Base-by-base conservation (phyloP, 2,113 vertebrate species). In the Dasyprocta punctata region DNA sequence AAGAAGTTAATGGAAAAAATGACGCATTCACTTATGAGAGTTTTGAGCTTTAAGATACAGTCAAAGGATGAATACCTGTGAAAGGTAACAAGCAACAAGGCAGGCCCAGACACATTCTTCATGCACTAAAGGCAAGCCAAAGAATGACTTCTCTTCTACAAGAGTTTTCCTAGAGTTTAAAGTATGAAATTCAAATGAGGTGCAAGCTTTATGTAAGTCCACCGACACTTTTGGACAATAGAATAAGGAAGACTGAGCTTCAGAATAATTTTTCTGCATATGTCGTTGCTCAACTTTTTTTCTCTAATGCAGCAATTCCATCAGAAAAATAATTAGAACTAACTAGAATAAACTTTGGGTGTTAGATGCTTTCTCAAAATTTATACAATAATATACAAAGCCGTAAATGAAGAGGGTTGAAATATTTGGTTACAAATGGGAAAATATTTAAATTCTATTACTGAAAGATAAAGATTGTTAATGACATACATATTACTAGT, bases 1-100 rank as follows among this genome's bases (percentile, higher is more conserved):
- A 73, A 80, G 19, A 58, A 92, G 33, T n/a, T 91, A 89, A 86
- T 65, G 38, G 28, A 26, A 41, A 96, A 96, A 93, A 77, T 7
- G 33, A 54, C 38, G 14, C 20, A 5, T 22, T 77, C 82, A 49
- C 30, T 89, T 73, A n/a, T 3, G 0, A 88, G 69, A 77, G 17
- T 52, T 73, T 52, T 58, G 86, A 60, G 83, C 60, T 61, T 84
- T n/a, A 78, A 86, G 12, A 9, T 65, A 2, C 3, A 69, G 36
- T 49, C 7, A 52, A 67, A 96, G 71, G 24, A 52, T 73, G 41
- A 95, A 44, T 56, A 12, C 5, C 12, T 87, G 2, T 0, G 41
- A 89, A 78, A 73, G 80, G 61, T 33, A 80, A 52, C 33, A 22
- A 80, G 41, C 75, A 86, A 65, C 69, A 91, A 3, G 10, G 33